phyloP scores from a whole-genome alignment of 2,113 vertebrate species.

The Aix galericulata region DNA sequence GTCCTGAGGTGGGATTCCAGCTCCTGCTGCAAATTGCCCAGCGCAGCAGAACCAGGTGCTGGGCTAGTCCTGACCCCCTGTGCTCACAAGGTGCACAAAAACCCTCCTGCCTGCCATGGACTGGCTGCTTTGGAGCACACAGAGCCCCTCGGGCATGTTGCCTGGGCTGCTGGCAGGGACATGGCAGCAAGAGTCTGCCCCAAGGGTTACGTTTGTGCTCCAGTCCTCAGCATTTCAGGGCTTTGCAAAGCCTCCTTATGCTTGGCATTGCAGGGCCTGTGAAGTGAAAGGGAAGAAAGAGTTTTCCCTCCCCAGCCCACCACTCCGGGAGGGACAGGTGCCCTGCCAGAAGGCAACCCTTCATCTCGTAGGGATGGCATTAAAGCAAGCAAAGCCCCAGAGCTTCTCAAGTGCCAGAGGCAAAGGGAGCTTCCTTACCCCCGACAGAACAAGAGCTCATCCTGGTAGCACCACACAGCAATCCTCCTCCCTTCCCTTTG shows the following conservation, averaged over 20 bases:
- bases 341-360: neutral
- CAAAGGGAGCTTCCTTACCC: neutral
- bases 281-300: neutral
- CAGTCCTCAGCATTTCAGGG: neutral
- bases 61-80: too few species aligned
- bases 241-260: neutral
- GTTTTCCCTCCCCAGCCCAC: neutral
- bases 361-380: neutral
- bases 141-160: neutral
- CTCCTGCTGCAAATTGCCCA: neutral
- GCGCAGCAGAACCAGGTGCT: neutral
- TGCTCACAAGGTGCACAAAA: neutral
- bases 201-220: fast-evolving
- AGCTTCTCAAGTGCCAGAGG: neutral
- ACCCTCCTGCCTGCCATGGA: neutral
- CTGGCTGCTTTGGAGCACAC: neutral
- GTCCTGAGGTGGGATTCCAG: neutral
- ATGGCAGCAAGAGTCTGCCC: neutral
- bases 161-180: neutral
- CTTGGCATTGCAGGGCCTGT: neutral
- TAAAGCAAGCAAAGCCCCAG: neutral
- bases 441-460: neutral
- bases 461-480: neutral
- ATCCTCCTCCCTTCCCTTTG: neutral
- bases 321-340: neutral